phyloP scores from a whole-genome alignment of 2,113 vertebrate genomes.

The Seriola rivoliana region DNA sequence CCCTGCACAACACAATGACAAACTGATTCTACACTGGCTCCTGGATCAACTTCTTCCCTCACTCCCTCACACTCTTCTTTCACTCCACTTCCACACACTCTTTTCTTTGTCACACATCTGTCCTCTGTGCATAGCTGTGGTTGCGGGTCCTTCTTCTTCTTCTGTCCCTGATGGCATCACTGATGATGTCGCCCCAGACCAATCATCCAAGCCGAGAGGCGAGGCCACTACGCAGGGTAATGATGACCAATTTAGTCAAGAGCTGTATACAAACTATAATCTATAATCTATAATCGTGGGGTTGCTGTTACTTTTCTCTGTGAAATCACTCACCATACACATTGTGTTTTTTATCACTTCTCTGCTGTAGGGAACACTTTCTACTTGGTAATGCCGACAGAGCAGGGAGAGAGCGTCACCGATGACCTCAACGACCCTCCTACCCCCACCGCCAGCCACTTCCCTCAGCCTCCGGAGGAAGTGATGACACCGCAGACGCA shows the following conservation, averaged over 20 bases:
- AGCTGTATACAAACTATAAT: neutral
- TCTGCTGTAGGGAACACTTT: slow-evolving; percentile 81
- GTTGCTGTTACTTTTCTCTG: neutral
- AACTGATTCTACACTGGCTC: neutral
- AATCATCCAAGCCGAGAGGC: slow-evolving; percentile 77
- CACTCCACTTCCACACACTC: slow-evolving; percentile 30
- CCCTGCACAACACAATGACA: neutral
- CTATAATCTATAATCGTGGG: no score
- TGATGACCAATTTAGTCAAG: neutral
- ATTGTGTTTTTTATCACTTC: neutral
- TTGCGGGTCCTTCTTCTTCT: slow-evolving; percentile 82
- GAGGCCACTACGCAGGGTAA: slow-evolving; percentile 73
- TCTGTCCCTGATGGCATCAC: slow-evolving; percentile 83
- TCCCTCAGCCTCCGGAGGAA: slow-evolving; percentile 50
- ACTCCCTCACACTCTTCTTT: slow-evolving; percentile 18
- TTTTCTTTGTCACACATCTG: slow-evolving; percentile 54
- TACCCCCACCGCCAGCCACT: slow-evolving; percentile 55
- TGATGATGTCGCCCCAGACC: slow-evolving; percentile 79
- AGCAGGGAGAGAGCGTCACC: slow-evolving; percentile 77
- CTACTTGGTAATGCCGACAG: slow-evolving; percentile 82
- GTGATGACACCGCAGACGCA: slow-evolving; percentile 7
- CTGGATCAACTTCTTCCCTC: neutral
- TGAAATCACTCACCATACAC: neutral
- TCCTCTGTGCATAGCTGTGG: slow-evolving; percentile 82
- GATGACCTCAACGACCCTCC: slow-evolving; percentile 70